Conservation (phyloP, 2,888 invertebrate species). For the Tillus elongatus region DNA sequence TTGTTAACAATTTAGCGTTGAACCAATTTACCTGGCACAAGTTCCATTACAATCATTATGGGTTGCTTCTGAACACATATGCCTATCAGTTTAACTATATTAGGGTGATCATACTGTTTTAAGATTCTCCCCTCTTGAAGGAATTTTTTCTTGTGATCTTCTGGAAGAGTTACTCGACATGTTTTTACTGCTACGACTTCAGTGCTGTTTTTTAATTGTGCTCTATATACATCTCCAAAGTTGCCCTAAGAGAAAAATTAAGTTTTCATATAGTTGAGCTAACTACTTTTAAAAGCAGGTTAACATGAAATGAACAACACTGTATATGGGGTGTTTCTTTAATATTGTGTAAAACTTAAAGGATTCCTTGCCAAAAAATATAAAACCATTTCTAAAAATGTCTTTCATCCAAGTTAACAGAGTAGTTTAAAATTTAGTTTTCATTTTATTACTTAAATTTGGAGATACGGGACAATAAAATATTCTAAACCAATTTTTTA, state of each 20-base stretch:
- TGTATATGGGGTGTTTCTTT: too few relatives aligned
- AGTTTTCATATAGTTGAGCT: too few relatives aligned
- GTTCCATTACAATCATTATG: constrained; percentile 98
- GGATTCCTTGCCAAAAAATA: too few relatives aligned
- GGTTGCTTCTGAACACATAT: constrained; percentile 97
- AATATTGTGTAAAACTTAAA: too few relatives aligned
- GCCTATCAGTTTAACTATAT: constrained; percentile 91
- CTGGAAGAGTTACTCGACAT: constrained; percentile 85
- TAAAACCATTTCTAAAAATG: too few relatives aligned
- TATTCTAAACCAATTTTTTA: too few relatives aligned
- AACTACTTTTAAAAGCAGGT: too few relatives aligned
- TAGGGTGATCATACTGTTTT: constrained; percentile 94
- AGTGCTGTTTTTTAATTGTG: constrained; percentile 70
- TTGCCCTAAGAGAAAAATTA: constrained; percentile 62
- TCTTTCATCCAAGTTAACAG: too few relatives aligned
- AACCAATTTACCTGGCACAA: constrained; percentile 66
- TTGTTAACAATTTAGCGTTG: background rate
- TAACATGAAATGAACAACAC: too few relatives aligned
- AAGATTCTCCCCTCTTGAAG: constrained; percentile 90
- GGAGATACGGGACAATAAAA: too few relatives aligned
- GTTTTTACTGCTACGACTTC: constrained; percentile 94
- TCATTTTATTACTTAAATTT: too few relatives aligned
- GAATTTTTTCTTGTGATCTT: constrained; percentile 88
- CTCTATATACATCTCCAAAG: constrained; percentile 95
- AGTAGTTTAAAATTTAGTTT: too few relatives aligned